These are phyloP conservation scores for Melinopterus prodromus DNA, from an alignment of 2,888 invertebrate species.

Conservation along the genomic window DNA sequence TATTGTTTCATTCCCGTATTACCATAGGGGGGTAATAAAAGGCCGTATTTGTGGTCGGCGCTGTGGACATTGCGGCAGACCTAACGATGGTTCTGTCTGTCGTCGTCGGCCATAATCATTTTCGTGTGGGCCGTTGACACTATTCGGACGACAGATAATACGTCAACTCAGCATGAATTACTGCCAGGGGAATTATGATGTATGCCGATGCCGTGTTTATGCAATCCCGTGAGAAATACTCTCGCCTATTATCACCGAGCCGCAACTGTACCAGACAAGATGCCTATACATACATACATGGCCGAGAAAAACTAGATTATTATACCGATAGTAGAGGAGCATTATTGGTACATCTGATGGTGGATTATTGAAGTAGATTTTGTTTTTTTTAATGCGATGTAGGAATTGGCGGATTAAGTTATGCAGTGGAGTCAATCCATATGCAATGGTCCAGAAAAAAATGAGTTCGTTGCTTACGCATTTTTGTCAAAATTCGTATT, in stretches of 20 bases:
- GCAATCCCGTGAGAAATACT: neutral
- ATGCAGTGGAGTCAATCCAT: no score
- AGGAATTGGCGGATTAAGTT: no score
- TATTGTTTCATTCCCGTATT: neutral
- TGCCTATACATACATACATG: neutral
- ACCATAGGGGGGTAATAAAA: neutral
- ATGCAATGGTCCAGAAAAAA: no score
- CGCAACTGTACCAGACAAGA: neutral
- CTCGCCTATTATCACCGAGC: neutral
- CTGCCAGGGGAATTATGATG: neutral
- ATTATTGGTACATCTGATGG: no score
- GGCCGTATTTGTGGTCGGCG: neutral
- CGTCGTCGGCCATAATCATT: constrained; percentile 4
- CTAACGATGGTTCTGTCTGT: neutral
- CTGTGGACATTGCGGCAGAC: neutral
- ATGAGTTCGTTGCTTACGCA: no score
- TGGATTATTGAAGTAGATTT: neutral
- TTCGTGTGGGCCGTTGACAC: constrained; percentile 4
- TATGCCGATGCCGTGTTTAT: constrained; percentile 4
- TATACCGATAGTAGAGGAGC: neutral
- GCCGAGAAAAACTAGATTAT: neutral
- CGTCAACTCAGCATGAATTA: constrained; percentile 4
- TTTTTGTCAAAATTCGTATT: no score
- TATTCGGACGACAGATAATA: constrained; percentile 4
- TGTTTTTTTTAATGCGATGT: no score